Conservation (phyloP, 2,113 vertebrate genomes). For the Loxodonta africana region DNA sequence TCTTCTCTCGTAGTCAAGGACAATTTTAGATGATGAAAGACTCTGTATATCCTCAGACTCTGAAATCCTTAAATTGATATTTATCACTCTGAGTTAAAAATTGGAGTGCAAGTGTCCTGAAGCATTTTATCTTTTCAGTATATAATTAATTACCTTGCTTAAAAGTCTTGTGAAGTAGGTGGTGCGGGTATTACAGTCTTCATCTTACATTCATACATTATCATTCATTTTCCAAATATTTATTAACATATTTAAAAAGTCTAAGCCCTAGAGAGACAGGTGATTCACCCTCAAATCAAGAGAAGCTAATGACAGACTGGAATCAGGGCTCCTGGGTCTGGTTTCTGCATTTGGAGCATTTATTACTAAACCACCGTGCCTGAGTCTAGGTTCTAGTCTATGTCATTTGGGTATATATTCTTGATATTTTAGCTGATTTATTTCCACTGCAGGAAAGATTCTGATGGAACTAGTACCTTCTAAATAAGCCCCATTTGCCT, state of each 20-base stretch:
- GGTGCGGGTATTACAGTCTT: constrained; percentile 47
- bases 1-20: constrained; percentile 66
- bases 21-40: constrained; percentile 61
- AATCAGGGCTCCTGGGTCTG: neutral
- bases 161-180: constrained; percentile 64
- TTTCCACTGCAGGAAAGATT: constrained; percentile 34
- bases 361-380: neutral
- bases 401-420: neutral
- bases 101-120: constrained; percentile 52
- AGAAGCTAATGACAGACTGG: neutral
- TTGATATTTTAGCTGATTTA: constrained; percentile 1
- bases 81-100: constrained; percentile 68
- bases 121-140: constrained; percentile 69
- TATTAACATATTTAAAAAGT: constrained; percentile 39
- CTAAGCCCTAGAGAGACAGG: neutral
- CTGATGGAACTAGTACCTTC: neutral
- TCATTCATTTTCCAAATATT: constrained; percentile 52
- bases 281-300: neutral
- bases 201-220: neutral
- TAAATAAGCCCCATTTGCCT: constrained; percentile 47
- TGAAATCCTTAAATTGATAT: constrained; percentile 61
- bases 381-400: neutral
- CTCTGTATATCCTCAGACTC: constrained; percentile 5
- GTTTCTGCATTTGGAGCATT: constrained; percentile 23
- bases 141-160: constrained; percentile 73